Conservation (phyloP, 2,113 vertebrate species). For the Phoenicopterus ruber region DNA sequence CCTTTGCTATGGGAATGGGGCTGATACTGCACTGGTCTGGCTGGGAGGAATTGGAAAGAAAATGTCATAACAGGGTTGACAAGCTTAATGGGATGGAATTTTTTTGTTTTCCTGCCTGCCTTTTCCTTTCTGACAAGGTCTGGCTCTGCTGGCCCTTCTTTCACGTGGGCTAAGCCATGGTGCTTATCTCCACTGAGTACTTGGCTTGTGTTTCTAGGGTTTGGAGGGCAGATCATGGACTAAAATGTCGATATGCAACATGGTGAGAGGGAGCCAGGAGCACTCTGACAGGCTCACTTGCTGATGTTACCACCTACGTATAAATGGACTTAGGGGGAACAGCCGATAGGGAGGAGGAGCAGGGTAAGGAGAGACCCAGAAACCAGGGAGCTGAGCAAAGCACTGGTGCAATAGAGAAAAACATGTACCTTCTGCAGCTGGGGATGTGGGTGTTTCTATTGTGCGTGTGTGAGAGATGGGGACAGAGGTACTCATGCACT, state of each 20-base stretch:
- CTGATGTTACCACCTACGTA: not conserved
- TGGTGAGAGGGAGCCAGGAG: slow-evolving; percentile 12
- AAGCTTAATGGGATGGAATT: not conserved
- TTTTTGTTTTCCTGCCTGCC: not conserved
- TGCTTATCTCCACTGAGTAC: not conserved
- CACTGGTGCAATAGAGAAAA: not conserved
- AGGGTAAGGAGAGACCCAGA: not conserved
- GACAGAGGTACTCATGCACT: not conserved
- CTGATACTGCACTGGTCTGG: slow-evolving; percentile 1
- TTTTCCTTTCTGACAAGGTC: not conserved
- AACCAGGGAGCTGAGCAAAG: not conserved
- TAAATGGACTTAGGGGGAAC: not conserved
- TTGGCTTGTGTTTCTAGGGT: not conserved
- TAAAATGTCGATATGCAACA: slow-evolving; percentile 33
- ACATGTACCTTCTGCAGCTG: not conserved
- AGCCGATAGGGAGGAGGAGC: not conserved
- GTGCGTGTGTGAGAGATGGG: not conserved
- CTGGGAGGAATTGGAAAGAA: slow-evolving; percentile 24
- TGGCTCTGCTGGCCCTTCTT: not conserved
- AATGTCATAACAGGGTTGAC: slow-evolving; percentile 17
- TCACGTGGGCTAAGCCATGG: not conserved
- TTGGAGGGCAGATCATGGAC: slow-evolving; percentile 13
- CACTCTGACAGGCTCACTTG: not conserved
- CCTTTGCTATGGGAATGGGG: slow-evolving; percentile 40
- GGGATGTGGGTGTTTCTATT: not conserved